Conservation (phyloP, 2,113 vertebrate genomes). For the Trogon surrucura region DNA sequence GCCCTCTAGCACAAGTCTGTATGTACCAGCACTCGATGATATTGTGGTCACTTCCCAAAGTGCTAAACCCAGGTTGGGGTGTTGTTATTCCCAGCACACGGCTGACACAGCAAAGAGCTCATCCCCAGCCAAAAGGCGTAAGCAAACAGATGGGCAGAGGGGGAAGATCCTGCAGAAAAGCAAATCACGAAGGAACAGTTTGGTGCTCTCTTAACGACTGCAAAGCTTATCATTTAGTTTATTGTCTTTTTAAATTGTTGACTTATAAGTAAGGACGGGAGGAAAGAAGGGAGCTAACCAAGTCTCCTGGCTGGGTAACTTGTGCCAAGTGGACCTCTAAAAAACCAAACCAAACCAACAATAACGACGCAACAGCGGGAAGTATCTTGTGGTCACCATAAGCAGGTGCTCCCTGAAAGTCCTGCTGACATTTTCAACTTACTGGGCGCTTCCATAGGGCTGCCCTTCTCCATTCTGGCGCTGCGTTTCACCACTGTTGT, state of each 20-base stretch:
- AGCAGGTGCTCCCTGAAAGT: neutral
- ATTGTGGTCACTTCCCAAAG: neutral
- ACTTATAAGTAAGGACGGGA: neutral
- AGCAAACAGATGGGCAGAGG: neutral
- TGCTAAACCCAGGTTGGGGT: neutral
- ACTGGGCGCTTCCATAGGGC: neutral
- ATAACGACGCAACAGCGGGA: neutral
- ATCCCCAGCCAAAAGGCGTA: neutral
- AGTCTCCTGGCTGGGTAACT: neutral
- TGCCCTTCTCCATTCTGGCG: rapidly evolving
- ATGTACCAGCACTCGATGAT: neutral
- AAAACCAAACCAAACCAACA: rapidly evolving
- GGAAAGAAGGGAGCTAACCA: neutral
- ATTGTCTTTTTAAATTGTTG: neutral
- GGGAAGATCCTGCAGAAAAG: neutral
- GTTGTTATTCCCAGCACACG: neutral
- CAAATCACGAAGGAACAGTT: neutral
- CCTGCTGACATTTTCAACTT: rapidly evolving
- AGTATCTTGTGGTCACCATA: neutral
- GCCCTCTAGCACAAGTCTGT: neutral
- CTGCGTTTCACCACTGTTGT: neutral
- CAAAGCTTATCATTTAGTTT: neutral
- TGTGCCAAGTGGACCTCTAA: neutral
- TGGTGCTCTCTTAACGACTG: neutral
- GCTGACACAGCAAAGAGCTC: neutral